A percentile compares a stretch with the other conserved stretches of the same genome.
phyloP scores from a whole-genome alignment of 37 sponge, comb jelly and placozoan species.

The Mnemiopsis leidyi region DNA sequence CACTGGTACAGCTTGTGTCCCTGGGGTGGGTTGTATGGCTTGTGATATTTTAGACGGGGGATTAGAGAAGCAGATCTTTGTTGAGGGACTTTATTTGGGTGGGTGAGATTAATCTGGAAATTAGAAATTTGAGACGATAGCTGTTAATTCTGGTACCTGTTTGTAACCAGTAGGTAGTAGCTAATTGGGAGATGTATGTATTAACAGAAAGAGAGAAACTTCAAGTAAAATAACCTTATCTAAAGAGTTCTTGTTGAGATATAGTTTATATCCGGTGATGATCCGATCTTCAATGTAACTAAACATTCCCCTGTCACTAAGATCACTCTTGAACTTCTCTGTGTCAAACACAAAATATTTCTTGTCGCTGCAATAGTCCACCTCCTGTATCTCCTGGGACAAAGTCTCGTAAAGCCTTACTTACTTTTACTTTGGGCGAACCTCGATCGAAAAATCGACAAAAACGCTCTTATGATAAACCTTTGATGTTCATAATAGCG shows the following conservation, averaged over 20 bases:
- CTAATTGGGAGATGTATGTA: too few species aligned
- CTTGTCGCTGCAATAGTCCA: constrained; percentile 1
- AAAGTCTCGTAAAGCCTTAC: too few species aligned
- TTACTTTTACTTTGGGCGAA: too few species aligned
- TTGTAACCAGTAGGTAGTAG: too few species aligned
- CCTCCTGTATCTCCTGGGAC: constrained; percentile 13
- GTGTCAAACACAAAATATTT: constrained; percentile 55
- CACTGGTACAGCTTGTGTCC: constrained; percentile 35
- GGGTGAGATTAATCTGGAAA: neutral
- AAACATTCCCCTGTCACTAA: neutral
- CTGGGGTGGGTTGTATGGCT: neutral
- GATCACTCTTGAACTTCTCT: neutral
- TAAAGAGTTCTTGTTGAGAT: neutral
- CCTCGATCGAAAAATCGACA: too few species aligned
- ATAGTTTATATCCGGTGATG: constrained; percentile 34
- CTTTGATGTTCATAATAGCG: too few species aligned
- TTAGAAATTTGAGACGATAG: too few species aligned
- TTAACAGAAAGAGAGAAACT: too few species aligned
- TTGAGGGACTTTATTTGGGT: neutral
- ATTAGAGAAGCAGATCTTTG: neutral
- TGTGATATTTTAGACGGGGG: neutral
- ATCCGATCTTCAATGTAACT: neutral
- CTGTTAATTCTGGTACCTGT: neutral
- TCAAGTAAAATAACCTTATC: neutral
- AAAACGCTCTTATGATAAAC: too few species aligned